Conservation (phyloP, 2,888 invertebrate species). For the Melanargia galathea region DNA sequence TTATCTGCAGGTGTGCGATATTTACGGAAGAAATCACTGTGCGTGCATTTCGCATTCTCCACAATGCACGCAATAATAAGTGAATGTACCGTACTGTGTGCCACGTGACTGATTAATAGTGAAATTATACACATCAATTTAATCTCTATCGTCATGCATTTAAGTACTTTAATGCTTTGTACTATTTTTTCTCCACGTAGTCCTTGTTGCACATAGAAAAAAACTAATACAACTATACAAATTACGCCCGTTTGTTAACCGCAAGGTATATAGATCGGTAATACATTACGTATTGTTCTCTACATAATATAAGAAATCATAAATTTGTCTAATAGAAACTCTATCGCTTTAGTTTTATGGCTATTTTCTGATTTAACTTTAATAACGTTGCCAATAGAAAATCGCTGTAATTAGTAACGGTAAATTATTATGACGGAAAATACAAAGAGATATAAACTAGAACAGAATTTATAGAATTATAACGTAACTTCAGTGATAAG, state of each 20-base stretch:
- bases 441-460: not conserved
- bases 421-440: conserved; percentile 19
- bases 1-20: conserved; percentile 41
- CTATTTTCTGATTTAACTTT: conserved; percentile 1
- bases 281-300: conserved; percentile 8
- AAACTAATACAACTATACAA: conserved; percentile 7
- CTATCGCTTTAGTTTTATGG: not conserved
- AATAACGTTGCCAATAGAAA: conserved; percentile 10
- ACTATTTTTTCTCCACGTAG: conserved; percentile 3
- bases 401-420: conserved; percentile 11
- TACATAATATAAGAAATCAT: not conserved
- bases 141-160: not conserved
- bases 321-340: conserved; percentile 4
- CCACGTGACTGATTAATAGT: conserved; percentile 8
- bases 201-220: not conserved
- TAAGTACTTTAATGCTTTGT: conserved; percentile 14
- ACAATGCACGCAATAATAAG: conserved; percentile 48
- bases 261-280: conserved; percentile 12
- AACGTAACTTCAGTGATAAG: not conserved
- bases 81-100: conserved; percentile 43
- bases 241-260: conserved; percentile 1
- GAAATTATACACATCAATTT: conserved; percentile 10
- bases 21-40: conserved; percentile 47
- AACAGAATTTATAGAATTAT: not conserved
- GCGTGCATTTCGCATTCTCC: conserved; percentile 46